Evolutionary conservation across 2,113 vertebrate genomes (phyloP).

Genomic region (Numida meleagris): DNA sequence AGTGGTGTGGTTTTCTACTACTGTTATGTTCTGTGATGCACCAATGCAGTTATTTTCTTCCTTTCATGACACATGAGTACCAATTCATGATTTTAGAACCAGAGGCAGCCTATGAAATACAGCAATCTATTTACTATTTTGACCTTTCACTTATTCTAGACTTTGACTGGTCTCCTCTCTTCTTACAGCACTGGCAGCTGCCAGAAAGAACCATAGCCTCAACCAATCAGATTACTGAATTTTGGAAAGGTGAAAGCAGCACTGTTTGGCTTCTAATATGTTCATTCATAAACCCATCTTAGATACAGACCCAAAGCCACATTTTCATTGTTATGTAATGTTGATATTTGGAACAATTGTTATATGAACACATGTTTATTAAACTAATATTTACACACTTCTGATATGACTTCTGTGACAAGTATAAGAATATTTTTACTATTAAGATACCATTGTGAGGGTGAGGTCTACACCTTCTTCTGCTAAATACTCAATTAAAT

Average conservation of each 20-base stretch:
- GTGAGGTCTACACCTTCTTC: background rate
- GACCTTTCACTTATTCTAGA: slow-evolving; percentile 42
- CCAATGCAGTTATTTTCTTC: background rate
- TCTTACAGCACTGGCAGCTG: background rate
- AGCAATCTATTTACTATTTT: background rate
- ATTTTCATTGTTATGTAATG: background rate
- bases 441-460: background rate
- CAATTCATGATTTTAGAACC: background rate
- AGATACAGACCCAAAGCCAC: background rate
- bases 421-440: background rate
- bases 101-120: slow-evolving; percentile 22
- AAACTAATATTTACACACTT: background rate
- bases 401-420: background rate
- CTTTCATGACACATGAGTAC: slow-evolving; percentile 13
- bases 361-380: background rate
- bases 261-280: background rate
- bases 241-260: slow-evolving; percentile 43
- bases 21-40: background rate
- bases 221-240: background rate
- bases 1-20: background rate
- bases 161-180: slow-evolving; percentile 28
- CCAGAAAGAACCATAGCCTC: background rate
- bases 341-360: background rate
- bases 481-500: background rate
- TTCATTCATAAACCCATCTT: background rate